A percentile compares a stretch with the other conserved stretches of the same genome.
phyloP scores from a whole-genome alignment of 2,797 vertebrate genomes.

The Botia kubotai region DNA sequence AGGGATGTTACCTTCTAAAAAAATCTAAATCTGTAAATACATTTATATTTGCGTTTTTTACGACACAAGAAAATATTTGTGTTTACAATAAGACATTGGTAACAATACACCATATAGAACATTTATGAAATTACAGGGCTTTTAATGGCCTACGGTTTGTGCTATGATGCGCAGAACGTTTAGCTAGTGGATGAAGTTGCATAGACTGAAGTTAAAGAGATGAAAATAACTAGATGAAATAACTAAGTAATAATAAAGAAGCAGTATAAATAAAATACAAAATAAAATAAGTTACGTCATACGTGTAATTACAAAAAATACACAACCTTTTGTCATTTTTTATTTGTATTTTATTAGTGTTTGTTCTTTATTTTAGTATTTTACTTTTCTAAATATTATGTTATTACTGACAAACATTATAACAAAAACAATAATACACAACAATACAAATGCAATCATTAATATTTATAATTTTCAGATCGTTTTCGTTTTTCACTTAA shows the following conservation, averaged over 20 bases:
- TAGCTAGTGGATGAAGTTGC: neutral
- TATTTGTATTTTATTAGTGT: neutral
- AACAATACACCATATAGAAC: neutral
- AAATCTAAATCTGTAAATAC: neutral
- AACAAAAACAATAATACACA: neutral
- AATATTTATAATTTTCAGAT: neutral
- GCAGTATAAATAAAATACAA: neutral
- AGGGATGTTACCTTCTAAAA: neutral
- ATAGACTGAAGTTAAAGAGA: neutral
- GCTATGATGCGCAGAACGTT: constrained; percentile 9
- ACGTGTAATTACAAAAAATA: neutral
- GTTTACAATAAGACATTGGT: neutral
- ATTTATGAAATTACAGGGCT: neutral
- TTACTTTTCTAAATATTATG: neutral
- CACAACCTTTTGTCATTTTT: neutral
- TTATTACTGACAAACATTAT: neutral
- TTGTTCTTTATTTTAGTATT: neutral
- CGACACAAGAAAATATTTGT: neutral
- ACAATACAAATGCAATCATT: neutral
- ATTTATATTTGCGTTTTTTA: neutral
- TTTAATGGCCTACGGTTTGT: neutral
- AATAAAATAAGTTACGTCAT: neutral
- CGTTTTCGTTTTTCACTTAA: neutral
- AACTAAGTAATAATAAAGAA: neutral
- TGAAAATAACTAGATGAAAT: neutral